A percentile compares a stretch with the other conserved stretches of the same genome.
Evolutionary conservation across 2,797 vertebrate genomes (phyloP).

Genomic region (Cynodonichthys magdalenae): DNA sequence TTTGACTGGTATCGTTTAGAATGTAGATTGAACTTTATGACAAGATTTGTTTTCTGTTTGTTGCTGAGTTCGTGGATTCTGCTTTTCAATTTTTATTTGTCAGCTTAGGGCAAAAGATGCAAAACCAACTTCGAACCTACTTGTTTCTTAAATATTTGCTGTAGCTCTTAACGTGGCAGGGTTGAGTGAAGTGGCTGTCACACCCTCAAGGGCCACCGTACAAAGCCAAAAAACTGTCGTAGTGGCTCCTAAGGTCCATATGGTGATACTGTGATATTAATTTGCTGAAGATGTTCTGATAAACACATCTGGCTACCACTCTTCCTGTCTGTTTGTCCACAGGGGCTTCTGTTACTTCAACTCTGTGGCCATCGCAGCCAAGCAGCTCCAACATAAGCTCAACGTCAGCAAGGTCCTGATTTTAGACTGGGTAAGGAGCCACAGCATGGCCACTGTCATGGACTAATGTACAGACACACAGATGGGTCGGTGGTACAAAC

Average conservation of each 20-base stretch:
- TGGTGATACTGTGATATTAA: conserved; percentile 57
- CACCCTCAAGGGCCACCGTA: conserved; percentile 44
- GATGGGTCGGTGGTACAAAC: conserved; percentile 18
- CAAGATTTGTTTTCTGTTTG: conserved; percentile 46
- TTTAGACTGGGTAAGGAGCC: conserved; percentile 89
- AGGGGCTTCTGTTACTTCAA: conserved; percentile 95
- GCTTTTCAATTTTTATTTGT: conserved; percentile 52
- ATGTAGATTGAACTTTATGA: conserved; percentile 46
- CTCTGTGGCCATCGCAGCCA: conserved; percentile 91
- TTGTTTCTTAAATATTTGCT: conserved; percentile 35
- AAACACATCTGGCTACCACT: conserved; percentile 62
- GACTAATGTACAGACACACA: conserved; percentile 18
- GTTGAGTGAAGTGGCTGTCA: conserved; percentile 38
- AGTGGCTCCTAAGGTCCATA: conserved; percentile 57
- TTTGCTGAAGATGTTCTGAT: conserved; percentile 54
- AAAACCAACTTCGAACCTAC: conserved; percentile 28
- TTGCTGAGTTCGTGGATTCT: conserved; percentile 37
- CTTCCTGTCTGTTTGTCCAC: conserved; percentile 65
- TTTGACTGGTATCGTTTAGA: conserved; percentile 42
- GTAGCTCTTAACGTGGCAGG: conserved; percentile 33
- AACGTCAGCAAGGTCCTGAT: conserved; percentile 91
- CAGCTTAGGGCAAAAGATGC: conserved; percentile 25
- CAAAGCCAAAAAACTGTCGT: conserved; percentile 31
- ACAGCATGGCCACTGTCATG: conserved; percentile 21
- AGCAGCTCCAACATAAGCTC: conserved; percentile 88